These are phyloP conservation scores for Eustalomyia histrio DNA, from an alignment of 2,888 invertebrate species.

Conservation along the genomic window DNA sequence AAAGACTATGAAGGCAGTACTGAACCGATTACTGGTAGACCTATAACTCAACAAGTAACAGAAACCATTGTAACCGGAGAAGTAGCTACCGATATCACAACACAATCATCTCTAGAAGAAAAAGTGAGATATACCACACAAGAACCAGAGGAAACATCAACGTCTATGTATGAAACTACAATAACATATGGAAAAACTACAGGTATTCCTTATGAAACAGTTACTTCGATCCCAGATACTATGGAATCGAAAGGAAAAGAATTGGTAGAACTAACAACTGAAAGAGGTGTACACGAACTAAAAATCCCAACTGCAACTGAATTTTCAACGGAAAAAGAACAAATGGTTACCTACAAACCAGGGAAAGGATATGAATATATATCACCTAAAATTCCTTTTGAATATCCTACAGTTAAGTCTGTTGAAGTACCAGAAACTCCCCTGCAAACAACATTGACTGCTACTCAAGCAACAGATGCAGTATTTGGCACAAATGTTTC, in stretches of 20 bases:
- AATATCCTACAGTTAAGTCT: slow-evolving; percentile 39
- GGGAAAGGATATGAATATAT: slow-evolving; percentile 26
- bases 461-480: neutral
- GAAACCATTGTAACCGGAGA: neutral
- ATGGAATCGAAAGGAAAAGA: neutral
- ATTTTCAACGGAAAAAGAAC: neutral
- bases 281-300: neutral
- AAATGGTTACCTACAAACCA: slow-evolving; percentile 17
- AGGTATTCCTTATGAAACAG: slow-evolving; percentile 37
- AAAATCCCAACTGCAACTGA: slow-evolving; percentile 22
- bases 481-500: no score
- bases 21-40: neutral
- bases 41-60: neutral
- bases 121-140: neutral
- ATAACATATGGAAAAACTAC: slow-evolving; percentile 53
- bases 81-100: neutral
- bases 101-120: neutral
- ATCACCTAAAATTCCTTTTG: slow-evolving; percentile 33
- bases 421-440: slow-evolving; percentile 6
- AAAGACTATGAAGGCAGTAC: neutral
- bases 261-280: neutral
- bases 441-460: slow-evolving; percentile 7
- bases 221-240: slow-evolving; percentile 11
- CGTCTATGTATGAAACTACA: neutral
- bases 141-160: neutral